Evolutionary conservation across 2,797 vertebrate species (phyloP).

Genomic region (Sebastolobus alascanus): DNA sequence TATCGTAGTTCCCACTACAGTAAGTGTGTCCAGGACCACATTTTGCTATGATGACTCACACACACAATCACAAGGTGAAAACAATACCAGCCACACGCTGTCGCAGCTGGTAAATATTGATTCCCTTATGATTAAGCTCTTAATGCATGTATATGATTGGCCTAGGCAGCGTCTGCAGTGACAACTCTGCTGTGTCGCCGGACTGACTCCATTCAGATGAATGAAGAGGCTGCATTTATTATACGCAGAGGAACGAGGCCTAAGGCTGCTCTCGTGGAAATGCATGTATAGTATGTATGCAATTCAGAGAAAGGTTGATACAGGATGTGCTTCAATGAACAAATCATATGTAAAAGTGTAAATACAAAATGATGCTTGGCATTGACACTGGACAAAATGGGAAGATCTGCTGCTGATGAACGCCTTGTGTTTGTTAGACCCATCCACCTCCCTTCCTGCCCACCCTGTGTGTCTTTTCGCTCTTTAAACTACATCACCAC

Average conservation of each 20-base stretch:
- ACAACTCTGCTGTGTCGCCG: fast-evolving
- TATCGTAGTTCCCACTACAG: too few species aligned
- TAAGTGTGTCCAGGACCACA: fast-evolving
- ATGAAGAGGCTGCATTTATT: background rate
- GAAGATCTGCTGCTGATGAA: background rate
- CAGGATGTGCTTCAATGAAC: background rate
- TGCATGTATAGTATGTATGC: background rate
- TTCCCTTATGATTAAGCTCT: background rate
- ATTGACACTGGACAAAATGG: background rate
- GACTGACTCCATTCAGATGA: background rate
- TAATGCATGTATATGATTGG: background rate
- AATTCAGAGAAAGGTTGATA: background rate
- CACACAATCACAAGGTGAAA: background rate
- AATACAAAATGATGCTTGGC: background rate
- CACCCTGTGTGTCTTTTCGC: too few species aligned
- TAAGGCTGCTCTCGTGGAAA: background rate
- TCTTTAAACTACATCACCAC: too few species aligned
- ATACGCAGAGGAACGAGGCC: background rate
- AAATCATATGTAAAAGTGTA: background rate
- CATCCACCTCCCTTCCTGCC: too few species aligned
- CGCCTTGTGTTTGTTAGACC: too few species aligned
- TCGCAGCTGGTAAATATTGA: background rate
- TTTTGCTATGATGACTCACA: background rate
- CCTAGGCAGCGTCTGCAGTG: background rate
- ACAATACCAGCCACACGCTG: background rate